Base-by-base conservation (phyloP, 2,888 invertebrate species). In the Pecten maximus region DNA sequence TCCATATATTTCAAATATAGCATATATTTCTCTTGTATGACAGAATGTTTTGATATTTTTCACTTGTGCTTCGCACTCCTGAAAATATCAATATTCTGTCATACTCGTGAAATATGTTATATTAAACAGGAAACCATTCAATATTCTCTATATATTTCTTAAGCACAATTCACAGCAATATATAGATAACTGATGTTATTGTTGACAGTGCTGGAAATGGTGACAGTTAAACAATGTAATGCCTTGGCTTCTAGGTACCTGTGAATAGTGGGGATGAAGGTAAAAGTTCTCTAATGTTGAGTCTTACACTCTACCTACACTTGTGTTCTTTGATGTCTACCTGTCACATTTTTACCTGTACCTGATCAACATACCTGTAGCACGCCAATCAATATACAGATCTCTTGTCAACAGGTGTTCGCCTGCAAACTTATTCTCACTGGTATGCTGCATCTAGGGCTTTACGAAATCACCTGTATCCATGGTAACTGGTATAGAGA, bases 331-430 rank as follows among this genome's bases (percentile, higher is more conserved):
- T 74, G 74, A 74, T 74, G 74, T 74, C 74, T 74, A 74, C 74
- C 74, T 74, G 74, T 74, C 74, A 74, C 74, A 74, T 74, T 74
- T 60, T 74, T 74, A 28, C 74, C 74, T 74, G 74, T 74, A 74
- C 74, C 74, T 74, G 74, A 74, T 74, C 74, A 35, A 74, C 28
- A 28, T 74, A 74, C 74, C 35, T 74, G 74, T 74, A 35, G 74
- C 74, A 74, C 28, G 16, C 74, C 35, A 74, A 74, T 74, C 74
- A 74, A 74, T 74, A 74, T 23, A 74, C 74, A 74, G 74, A 74
- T 35, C 74, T 74, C 35, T 35, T 28, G 74, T 74, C 74, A 74
- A 74, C 74, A 74, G 74, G 74, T 74, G 74, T 74, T 74, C 35
- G 74, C 74, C 74, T 74, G 74, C 35, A 28, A 74, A 74, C 74